A percentile compares a stretch with the other conserved stretches of the same genome.
Conservation (phyloP, 1,140 invertebrate species). For the Diorhabda carinulata region DNA sequence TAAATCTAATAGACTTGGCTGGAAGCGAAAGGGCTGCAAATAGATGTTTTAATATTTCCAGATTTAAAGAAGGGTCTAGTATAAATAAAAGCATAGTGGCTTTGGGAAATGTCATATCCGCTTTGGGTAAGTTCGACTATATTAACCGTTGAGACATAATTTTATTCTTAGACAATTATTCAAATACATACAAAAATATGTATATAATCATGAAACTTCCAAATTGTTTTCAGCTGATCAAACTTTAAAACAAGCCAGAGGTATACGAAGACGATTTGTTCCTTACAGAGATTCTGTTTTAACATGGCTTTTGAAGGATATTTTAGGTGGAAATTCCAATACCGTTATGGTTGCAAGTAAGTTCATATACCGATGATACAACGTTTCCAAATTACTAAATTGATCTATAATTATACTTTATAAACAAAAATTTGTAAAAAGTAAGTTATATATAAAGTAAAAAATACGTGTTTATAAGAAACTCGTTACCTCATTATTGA, state of each 20-base stretch:
- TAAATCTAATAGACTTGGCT: conserved; percentile 67
- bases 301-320: conserved; percentile 84
- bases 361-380: conserved; percentile 23
- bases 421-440: too few species aligned
- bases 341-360: conserved; percentile 58
- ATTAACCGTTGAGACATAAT: too few species aligned
- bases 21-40: conserved; percentile 50
- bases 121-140: conserved; percentile 56
- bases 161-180: too few species aligned
- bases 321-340: conserved; percentile 53
- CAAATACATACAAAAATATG: too few species aligned
- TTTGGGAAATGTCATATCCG: conserved; percentile 73
- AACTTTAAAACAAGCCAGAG: conserved; percentile 16
- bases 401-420: too few species aligned
- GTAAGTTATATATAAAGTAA: too few species aligned
- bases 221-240: conserved; percentile 24
- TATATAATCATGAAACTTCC: too few species aligned
- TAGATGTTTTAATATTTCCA: conserved; percentile 32
- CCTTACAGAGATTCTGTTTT: conserved; percentile 98
- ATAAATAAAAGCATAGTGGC: conserved; percentile 80
- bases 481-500: too few species aligned
- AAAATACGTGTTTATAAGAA: too few species aligned
- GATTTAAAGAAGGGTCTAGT: conserved; percentile 72
- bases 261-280: conserved; percentile 76
- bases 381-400: too few species aligned